Percentiles rank a stretch among this genome's conserved stretches.
Evolutionary conservation across 2,797 vertebrate species (phyloP).

Genomic region (Sphenodon punctatus): DNA sequence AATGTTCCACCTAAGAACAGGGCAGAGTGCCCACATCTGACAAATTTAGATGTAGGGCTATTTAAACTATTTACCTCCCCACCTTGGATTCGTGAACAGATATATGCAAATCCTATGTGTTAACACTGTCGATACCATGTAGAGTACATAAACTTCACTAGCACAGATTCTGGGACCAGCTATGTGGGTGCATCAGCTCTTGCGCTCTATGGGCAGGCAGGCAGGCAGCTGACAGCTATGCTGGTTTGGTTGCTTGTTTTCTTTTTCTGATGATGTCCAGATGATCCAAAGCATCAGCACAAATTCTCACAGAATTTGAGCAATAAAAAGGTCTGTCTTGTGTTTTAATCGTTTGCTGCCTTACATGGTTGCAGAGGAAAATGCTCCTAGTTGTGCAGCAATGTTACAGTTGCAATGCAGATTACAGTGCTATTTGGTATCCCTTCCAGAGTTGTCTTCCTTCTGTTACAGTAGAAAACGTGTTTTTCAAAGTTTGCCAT

Average conservation of each 20-base stretch:
- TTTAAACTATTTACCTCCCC: too few relatives aligned
- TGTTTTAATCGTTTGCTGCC: constrained; percentile 10
- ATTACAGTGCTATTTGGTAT: constrained; percentile 59
- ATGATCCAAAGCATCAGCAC: background rate
- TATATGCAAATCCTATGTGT: background rate
- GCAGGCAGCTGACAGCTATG: background rate
- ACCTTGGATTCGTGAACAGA: background rate
- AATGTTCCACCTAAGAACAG: background rate
- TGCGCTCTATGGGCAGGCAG: rapidly evolving
- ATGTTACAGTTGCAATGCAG: background rate
- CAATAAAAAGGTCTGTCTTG: background rate
- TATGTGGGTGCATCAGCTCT: background rate
- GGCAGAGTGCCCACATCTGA: background rate
- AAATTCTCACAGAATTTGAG: background rate
- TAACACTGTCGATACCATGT: background rate
- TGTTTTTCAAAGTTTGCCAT: constrained; percentile 6
- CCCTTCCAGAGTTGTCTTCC: constrained; percentile 46
- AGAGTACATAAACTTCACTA: background rate
- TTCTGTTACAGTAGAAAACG: constrained; percentile 44
- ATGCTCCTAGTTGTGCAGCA: constrained; percentile 18
- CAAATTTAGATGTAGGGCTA: background rate
- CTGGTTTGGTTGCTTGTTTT: background rate
- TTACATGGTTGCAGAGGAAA: background rate
- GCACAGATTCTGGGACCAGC: background rate
- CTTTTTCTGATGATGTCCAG: background rate